Conservation (phyloP, 2,888 invertebrate genomes). For the Agrochola lychnidis region DNA sequence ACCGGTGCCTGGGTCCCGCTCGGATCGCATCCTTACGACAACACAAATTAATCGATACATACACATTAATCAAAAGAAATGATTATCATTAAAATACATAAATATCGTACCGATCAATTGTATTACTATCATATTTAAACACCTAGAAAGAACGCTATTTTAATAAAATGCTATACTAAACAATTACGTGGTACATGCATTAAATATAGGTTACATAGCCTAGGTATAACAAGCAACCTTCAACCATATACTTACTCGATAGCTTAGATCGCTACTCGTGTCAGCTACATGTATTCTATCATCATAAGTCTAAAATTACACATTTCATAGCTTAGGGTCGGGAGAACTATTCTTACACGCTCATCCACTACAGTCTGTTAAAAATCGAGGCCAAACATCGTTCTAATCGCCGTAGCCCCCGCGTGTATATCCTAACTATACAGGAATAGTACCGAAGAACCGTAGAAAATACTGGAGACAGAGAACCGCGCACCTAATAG, state of each 20-base stretch:
- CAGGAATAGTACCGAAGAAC: slow-evolving; percentile 51
- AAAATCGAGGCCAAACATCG: slow-evolving; percentile 89
- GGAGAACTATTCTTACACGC: slow-evolving; percentile 73
- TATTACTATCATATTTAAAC: slow-evolving; percentile 73
- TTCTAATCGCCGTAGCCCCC: slow-evolving; percentile 79
- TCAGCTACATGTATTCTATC: slow-evolving; percentile 65
- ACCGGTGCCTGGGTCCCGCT: slow-evolving; percentile 72
- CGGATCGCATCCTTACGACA: slow-evolving; percentile 58
- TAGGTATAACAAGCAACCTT: slow-evolving; percentile 78
- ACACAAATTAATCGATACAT: slow-evolving; percentile 45
- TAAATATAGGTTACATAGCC: slow-evolving; percentile 76
- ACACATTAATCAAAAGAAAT: slow-evolving; percentile 49
- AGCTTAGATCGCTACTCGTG: slow-evolving; percentile 67
- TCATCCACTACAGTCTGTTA: slow-evolving; percentile 77
- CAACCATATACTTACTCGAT: slow-evolving; percentile 74
- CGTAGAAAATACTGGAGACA: slow-evolving; percentile 56
- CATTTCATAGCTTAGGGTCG: slow-evolving; percentile 89
- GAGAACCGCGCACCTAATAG: slow-evolving; percentile 36
- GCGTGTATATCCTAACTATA: slow-evolving; percentile 51
- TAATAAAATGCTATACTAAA: slow-evolving; percentile 78
- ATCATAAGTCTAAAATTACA: slow-evolving; percentile 82
- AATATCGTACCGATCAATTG: slow-evolving; percentile 77
- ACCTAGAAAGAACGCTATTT: slow-evolving; percentile 75
- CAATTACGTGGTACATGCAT: slow-evolving; percentile 77
- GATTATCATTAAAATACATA: slow-evolving; percentile 52